Base-by-base conservation (phyloP, 92 coral and sea anemone genomes). In the Porites divaricata region DNA sequence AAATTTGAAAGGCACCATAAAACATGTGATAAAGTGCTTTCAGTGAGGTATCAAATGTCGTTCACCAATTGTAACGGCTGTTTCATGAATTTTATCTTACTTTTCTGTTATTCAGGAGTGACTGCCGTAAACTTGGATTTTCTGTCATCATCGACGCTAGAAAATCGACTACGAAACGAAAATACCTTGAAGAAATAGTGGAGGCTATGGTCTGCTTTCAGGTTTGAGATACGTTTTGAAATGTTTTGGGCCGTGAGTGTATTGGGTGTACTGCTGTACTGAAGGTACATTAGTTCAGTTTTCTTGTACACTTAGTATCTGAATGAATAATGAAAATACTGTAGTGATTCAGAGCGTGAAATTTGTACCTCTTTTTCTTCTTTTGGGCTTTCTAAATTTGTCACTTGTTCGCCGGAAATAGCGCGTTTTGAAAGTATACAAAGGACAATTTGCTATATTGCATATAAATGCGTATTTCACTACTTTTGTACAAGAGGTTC, bases 161-260 rank as follows among this genome's bases (percentile, higher is more conserved):
- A 74, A 93, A 97, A 63, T 88, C 97, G 52, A 89, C 85, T 1
- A 86, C 93, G 50, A 97, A 97, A 76, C 85, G 95, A 74, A 88
- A 92, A 20, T 85, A 93, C 22, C 76, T 97, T 9, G 98, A 93
- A 66, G 86, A 90, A 63, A 91, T 97, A 22, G 88, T 93, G 15
- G 99, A 97, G 74, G 94, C 98, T 21, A 88, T 97, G 94, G 92
- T 97, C 26, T 95, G 91, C 84, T 97, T 97, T 88, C 98, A 97
- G 98, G 99, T 97, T 70, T 59, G 95, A 15, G 13, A 54, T 75
- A 26, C 1, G 8, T 45, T 48, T 21, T 8, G 8, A 70, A 48
- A 21, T 52, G 2, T 22, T 13, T 20, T 23, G 15, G 26, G 28
- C 25, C 10, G 61, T 52, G 65, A 5, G 20, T 28, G 23, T 59